Evolutionary conservation across 1,140 invertebrate species (phyloP), one percentile per base, ranked within the genome.

Genomic region (Lepidotrigona ventralis): DNA sequence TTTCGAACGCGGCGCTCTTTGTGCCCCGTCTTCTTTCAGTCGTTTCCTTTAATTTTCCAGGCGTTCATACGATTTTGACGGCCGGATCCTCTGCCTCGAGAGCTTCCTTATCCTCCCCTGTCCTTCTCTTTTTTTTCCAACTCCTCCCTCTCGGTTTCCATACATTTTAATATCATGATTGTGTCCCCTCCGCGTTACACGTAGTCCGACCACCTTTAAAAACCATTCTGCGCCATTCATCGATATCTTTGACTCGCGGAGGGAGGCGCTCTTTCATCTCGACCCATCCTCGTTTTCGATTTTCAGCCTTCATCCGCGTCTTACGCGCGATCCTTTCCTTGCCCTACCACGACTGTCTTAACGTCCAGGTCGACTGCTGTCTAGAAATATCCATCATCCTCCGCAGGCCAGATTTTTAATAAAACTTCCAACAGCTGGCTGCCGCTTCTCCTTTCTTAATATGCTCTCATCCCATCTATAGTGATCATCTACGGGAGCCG

Each of bases 401-500:
- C 39, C 39, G 82, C 78, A 86, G 81, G 76, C 81, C 68, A 79
- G 86, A 90, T 89, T 90, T 90, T 90, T 90, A 90, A 90, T 90
- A 90, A 90, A 90, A 90, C 83, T 90, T 89, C 72, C 88, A 88
- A 69, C 84, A 85, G 73, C 83, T 82, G 75, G 86, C 82, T 77
- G 81, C 75, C 69, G 63, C 69, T 80, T 58, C 81, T 80, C 80
- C 78, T 74, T 81, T 72, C 84, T 87, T 89, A 89, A 89, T 89
- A 89, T 89, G 82, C 82, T 83, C 88, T 89, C 88, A 88, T 89
- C 88, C 88, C 85, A 88, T 89, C 87, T 89, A 85, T 88, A 86
- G 87, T 85, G 79, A 89, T 89, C 87, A 89, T 89, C 88, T 85
- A 82, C 85, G 87, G 86, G 80, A 82, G 84, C 88, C 87, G 79